Base-by-base conservation (phyloP, 2,797 vertebrate genomes). In the Scleropages formosus region DNA sequence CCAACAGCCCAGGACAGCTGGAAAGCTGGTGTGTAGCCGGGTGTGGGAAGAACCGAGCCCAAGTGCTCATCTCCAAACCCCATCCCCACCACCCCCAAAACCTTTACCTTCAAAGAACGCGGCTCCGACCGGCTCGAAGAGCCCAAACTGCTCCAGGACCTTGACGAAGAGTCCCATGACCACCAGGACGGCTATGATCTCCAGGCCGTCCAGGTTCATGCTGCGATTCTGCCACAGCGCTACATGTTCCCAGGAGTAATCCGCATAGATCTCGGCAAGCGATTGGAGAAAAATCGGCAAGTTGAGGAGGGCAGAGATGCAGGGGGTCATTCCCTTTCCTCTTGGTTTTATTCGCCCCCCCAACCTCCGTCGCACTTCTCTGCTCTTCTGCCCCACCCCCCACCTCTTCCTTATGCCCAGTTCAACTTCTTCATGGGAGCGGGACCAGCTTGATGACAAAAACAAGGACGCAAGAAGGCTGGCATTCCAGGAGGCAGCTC, bases 121-220 rank as follows among this genome's bases (percentile, higher is more conserved):
- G 71, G 44, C 75, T 53, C 67, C 75, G 22, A 76, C 75, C 15
- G 75, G 75, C 59, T 96, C 94, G 88, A 98, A 94, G 87, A 98
- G 93, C 84, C 97, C 97, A 91, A 98, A 98, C 86, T 95, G 94
- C 90, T 97, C 95, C 93, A 99, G 91, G 82, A 95, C 93, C 92
- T 98, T 98, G 77, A 98, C 95, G 88, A 98, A 96, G 71, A 98
- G 92, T 75, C 98, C 95, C 91, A 98, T 93, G 82, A 97, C 92
- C 88, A 96, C 90, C 85, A 99, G 89, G 82, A 98, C 96, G 0
- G 90, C 97, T 82, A 98, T 96, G 96, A 99, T 98, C 82, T 99
- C 96, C 88, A 99, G 94, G 83, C 96, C 97, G 90, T 99, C 97
- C 91, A 97, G 92, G 94, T 96, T 96, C 96, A 98, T 96, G 90